Base-by-base conservation (phyloP, 2,888 invertebrate species). In the Sinohyriopsis cumingii region DNA sequence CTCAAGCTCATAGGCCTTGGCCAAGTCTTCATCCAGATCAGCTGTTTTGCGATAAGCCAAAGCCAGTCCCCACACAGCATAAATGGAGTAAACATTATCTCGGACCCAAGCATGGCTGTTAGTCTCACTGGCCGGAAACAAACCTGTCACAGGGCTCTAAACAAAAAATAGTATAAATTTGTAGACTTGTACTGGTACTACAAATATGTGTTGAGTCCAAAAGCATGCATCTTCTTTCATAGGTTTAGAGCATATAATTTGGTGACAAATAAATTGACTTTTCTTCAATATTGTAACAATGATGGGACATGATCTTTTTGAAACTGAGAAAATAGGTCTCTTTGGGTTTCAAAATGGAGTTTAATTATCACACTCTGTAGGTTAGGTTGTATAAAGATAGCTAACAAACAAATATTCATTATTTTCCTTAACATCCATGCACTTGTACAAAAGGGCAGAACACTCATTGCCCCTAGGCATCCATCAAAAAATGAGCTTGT, bases 21-120 rank as follows among this genome's bases (percentile, higher is more conserved):
- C 97, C 76, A 98, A 92, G 90, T 99, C 99, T 91, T 99, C 99
- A 91, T 99, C 99, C 89, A 97, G 95, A 90, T 99, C 99, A 1
- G 98, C 98, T 88, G 96, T 97, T 92, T 99, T 99, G 90, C 97
- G 97, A 89, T 99, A 99, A 0, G 99, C 96, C 95, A 99, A 95
- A 0, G 98, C 96, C 20, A 99, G 92, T 0, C 98, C 98, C 99
- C 99, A 99, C 53, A 99, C 96, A 19, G 98, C 96, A 86, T 99
- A 91, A 83, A 98, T 96, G 79, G 97, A 97, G 89, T 99, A 99
- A 1, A 99, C 94, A 92, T 99, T 99, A 90, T 99, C 99, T 63
- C 99, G 93, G 77, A 99, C 96, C 99, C 99, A 99, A 0, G 99
- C 98, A 91, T 99, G 98, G 71, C 81, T 81, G 67, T 86, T 86